These are phyloP conservation scores for Discoglossus pictus DNA, from an alignment of 2,797 vertebrate genomes.

Conservation along the genomic window DNA sequence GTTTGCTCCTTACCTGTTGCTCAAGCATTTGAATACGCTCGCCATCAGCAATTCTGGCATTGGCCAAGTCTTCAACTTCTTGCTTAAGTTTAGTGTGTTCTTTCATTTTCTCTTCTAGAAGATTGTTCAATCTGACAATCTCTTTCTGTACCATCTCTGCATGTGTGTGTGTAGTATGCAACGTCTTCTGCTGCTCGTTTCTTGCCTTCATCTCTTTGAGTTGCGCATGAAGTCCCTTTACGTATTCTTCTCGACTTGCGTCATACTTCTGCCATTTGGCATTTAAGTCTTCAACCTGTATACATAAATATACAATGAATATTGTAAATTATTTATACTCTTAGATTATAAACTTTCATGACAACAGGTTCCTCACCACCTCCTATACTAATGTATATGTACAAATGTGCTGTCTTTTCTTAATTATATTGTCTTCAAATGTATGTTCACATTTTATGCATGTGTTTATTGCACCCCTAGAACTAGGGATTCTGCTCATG, in stretches of 20 bases:
- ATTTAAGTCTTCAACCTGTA: conserved; percentile 88
- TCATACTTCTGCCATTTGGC: conserved; percentile 94
- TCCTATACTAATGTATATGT: too few relatives aligned
- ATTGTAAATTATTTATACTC: background rate
- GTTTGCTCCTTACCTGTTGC: conserved; percentile 92
- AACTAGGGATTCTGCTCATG: too few relatives aligned
- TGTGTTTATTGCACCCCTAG: too few relatives aligned
- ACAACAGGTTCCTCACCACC: too few relatives aligned
- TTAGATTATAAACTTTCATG: too few relatives aligned
- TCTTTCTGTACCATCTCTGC: conserved; percentile 78
- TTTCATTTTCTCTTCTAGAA: conserved; percentile 80
- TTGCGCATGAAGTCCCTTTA: conserved; percentile 78
- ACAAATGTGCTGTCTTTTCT: too few relatives aligned
- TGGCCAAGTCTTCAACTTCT: conserved; percentile 67
- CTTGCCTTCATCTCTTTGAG: conserved; percentile 69
- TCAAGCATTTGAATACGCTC: conserved; percentile 87
- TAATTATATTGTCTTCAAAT: too few relatives aligned
- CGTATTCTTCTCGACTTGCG: conserved; percentile 85
- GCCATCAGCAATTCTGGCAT: conserved; percentile 56
- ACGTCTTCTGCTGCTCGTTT: conserved; percentile 26
- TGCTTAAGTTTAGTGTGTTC: conserved; percentile 65
- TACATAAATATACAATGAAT: conserved; percentile 11
- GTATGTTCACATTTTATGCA: too few relatives aligned
- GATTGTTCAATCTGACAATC: conserved; percentile 81
- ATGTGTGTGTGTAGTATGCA: conserved; percentile 42